phyloP scores from a whole-genome alignment of 2,113 vertebrate species.

The Sterrhoptilus dennistouni region DNA sequence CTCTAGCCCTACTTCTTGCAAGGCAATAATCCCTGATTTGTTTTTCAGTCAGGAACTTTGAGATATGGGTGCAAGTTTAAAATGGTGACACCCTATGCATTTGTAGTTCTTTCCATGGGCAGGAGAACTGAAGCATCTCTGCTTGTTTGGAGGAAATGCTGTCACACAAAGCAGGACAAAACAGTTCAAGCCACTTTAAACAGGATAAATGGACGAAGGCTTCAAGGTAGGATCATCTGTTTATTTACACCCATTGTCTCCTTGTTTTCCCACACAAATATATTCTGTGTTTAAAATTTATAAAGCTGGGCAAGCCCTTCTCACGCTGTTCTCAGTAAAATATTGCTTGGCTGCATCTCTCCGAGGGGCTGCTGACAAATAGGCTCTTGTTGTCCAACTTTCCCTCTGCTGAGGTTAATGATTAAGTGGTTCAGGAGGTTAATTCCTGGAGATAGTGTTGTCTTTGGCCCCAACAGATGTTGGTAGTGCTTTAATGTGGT shows the following conservation, averaged over 20 bases:
- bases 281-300: slow-evolving; percentile 75
- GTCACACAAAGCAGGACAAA: not conserved
- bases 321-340: slow-evolving; percentile 93
- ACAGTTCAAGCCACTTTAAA: not conserved
- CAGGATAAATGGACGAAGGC: not conserved
- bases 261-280: slow-evolving; percentile 84
- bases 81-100: not conserved
- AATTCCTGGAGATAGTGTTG: slow-evolving; percentile 91
- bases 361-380: slow-evolving; percentile 87
- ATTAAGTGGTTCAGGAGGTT: slow-evolving; percentile 91
- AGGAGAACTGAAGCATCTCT: not conserved
- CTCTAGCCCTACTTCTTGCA: not conserved
- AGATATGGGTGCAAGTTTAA: not conserved
- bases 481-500: slow-evolving; percentile 96
- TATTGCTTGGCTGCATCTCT: slow-evolving; percentile 82
- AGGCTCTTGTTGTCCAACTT: slow-evolving; percentile 91
- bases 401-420: slow-evolving; percentile 90
- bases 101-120: not conserved
- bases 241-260: slow-evolving; percentile 73
- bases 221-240: slow-evolving; percentile 69
- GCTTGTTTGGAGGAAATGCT: not conserved
- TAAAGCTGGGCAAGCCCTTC: slow-evolving; percentile 81
- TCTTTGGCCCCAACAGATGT: slow-evolving; percentile 96
- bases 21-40: not conserved
- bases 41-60: not conserved